These are phyloP conservation scores for Apotomis turbidana DNA, from an alignment of 2,888 invertebrate species.

Conservation along the genomic window DNA sequence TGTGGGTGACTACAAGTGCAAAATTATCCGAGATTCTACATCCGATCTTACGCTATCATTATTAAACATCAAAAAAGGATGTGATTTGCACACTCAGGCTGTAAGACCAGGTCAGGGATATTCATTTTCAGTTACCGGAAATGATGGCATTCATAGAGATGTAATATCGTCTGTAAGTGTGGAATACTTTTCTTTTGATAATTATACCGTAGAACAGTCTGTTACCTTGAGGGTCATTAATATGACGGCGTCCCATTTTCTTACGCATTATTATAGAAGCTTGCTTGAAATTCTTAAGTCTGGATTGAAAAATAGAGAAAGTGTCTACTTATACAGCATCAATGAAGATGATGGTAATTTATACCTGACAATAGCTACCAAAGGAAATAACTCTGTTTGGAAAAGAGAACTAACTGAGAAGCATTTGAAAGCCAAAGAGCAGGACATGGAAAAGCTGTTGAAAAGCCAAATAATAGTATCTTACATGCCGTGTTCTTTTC, in stretches of 20 bases:
- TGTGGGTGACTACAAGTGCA: conserved; percentile 95
- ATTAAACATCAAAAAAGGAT: conserved; percentile 89
- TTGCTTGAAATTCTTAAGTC: conserved; percentile 88
- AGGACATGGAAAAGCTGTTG: conserved; percentile 85
- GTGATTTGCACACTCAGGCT: conserved; percentile 90
- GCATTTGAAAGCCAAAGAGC: conserved; percentile 86
- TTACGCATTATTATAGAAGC: conserved; percentile 90
- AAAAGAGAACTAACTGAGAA: conserved; percentile 86
- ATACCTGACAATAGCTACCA: conserved; percentile 89
- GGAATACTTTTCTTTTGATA: conserved; percentile 91
- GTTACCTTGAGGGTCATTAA: conserved; percentile 90
- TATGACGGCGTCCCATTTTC: conserved; percentile 88
- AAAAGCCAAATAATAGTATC: conserved; percentile 86
- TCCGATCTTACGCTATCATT: conserved; percentile 83
- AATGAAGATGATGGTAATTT: conserved; percentile 86
- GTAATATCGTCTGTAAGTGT: conserved; percentile 94
- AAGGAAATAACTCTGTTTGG: conserved; percentile 84
- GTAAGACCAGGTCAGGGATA: conserved; percentile 89
- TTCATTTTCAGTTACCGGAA: conserved; percentile 92
- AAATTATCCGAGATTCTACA: conserved; percentile 88
- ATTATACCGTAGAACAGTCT: conserved; percentile 92
- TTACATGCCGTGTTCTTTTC: conserved; percentile 89
- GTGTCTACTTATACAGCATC: conserved; percentile 88
- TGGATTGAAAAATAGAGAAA: conserved; percentile 86
- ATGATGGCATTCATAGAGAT: conserved; percentile 94